These are phyloP conservation scores for Bryconaethiops microstoma DNA, from an alignment of 2,797 vertebrate genomes.

Conservation along the genomic window DNA sequence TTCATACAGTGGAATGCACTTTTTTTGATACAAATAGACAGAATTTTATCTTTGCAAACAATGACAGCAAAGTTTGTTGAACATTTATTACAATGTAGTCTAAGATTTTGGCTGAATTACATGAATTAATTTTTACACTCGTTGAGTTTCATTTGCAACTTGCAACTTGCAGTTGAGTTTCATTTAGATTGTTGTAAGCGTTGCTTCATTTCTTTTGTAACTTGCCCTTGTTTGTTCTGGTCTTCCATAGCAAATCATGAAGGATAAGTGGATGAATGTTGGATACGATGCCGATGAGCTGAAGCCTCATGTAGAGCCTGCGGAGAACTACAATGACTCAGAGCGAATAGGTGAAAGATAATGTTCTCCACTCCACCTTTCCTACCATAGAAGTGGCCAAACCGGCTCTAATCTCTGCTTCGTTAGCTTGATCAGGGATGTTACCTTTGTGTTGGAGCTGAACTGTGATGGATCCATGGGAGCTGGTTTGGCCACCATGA, in stretches of 20 bases:
- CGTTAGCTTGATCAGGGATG: neutral
- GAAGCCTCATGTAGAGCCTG: conserved; percentile 89
- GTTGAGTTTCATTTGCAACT: no score
- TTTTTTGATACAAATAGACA: no score
- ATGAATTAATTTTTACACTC: neutral
- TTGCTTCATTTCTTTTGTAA: neutral
- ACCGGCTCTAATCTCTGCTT: neutral
- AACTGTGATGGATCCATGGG: neutral
- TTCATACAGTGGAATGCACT: no score
- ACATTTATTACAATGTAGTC: no score
- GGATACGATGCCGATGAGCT: conserved; percentile 89
- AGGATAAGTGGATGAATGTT: conserved; percentile 95
- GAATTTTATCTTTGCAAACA: no score
- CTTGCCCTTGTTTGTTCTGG: conserved; percentile 1
- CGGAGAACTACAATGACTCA: conserved; percentile 86
- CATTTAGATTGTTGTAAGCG: neutral
- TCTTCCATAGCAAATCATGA: conserved; percentile 91
- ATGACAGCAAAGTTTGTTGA: no score
- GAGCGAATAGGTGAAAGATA: conserved; percentile 85
- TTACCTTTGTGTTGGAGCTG: neutral
- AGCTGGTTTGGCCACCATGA: neutral
- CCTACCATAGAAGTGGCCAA: neutral
- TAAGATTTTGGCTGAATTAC: no score
- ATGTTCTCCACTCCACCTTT: neutral
- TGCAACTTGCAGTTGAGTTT: conserved; percentile 16